Base-by-base conservation (phyloP, 1,140 invertebrate genomes). In the Neuroterus valhalla region DNA sequence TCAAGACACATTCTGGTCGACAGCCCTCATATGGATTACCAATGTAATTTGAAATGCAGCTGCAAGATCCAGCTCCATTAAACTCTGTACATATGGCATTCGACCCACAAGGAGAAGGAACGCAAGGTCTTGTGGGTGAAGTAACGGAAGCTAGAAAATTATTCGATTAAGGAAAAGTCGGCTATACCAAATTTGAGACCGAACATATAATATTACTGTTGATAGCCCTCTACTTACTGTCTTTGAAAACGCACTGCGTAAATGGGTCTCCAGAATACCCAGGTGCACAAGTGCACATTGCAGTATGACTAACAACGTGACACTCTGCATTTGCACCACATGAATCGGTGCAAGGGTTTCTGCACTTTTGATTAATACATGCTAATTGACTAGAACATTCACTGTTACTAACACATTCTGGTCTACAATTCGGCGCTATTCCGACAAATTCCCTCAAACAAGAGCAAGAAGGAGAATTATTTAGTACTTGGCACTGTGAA, bases 21-120 rank as follows among this genome's bases (percentile, higher is more conserved):
- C 94, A 94, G n/a, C 93, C 92, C 86, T 93, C 92, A 75, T 94
- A 94, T n/a, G 94, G 94, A 85, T 94, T 93, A 50, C 94, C 94
- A 79, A 93, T 91, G 82, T 94, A 94, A 70, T 93, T 91, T 23
- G 92, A 89, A 31, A 92, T 77, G 82, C 94, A 95, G 19, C 87
- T 89, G 83, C 94, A 95, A 21, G 93, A 92, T 44, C 93, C 93
- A 62, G 92, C 93, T 12, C 91, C 91, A 82, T 93, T 92, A 86
- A 90, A 91, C 89, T 94, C 93, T 88, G 91, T 91, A 78, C 94
- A 95, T 74, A 92, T 78, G 42, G 94, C 93, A 86, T 95, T 94
- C n/a, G 92, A 82, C 62, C 94, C 94, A 85, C 94, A 95, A 2
- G 94, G 94, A 15, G 93, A 94, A 44, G 94, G 93, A 23, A 88